phyloP scores from a whole-genome alignment of 1,140 invertebrate genomes.

The Cyclina sinensis region DNA sequence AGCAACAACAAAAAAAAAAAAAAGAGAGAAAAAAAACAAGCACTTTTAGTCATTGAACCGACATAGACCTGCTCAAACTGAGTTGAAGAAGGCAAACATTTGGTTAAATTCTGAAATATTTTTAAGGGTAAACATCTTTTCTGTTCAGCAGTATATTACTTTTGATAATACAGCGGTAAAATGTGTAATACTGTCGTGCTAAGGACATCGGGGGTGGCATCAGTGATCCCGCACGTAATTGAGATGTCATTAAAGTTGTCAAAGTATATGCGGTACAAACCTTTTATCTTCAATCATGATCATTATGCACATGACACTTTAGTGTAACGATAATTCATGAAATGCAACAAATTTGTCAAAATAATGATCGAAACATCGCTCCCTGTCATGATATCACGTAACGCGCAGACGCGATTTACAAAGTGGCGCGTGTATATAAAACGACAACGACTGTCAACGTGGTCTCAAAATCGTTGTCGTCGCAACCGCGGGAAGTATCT shows the following conservation, averaged over 20 bases:
- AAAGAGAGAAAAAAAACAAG: no score
- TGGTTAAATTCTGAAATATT: no score
- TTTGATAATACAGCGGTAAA: no score
- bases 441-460: background rate
- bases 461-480: background rate
- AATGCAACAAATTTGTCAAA: background rate
- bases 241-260: background rate
- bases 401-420: constrained; percentile 3
- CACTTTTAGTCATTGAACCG: no score
- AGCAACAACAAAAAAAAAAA: no score
- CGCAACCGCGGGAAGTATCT: background rate
- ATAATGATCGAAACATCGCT: background rate
- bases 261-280: background rate
- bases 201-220: no score
- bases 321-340: background rate
- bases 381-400: constrained; percentile 4
- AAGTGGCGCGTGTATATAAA: background rate
- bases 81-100: no score
- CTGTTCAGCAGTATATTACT: no score
- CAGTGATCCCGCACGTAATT: no score
- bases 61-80: no score
- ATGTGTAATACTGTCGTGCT: no score
- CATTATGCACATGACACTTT: background rate
- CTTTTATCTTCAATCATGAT: constrained; percentile 5
- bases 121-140: no score